These are phyloP conservation scores for Phortica okadai DNA, from an alignment of 2,888 invertebrate genomes.

Conservation along the genomic window DNA sequence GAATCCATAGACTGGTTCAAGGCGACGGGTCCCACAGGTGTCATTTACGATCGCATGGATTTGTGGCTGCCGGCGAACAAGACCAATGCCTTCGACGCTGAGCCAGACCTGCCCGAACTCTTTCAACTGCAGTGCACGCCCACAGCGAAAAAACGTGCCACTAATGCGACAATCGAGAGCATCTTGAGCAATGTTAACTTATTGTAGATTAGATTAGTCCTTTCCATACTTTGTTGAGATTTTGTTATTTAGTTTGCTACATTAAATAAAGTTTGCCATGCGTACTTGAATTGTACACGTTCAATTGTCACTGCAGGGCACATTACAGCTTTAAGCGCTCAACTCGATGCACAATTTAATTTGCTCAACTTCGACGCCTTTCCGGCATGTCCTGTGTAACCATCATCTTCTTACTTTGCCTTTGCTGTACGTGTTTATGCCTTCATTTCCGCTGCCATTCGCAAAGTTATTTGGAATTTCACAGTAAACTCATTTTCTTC, in stretches of 20 bases:
- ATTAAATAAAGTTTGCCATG: constrained; percentile 15
- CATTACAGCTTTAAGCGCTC: background rate
- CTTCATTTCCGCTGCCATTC: constrained; percentile 8
- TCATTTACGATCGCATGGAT: constrained; percentile 96
- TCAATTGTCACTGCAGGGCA: background rate
- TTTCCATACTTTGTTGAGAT: constrained; percentile 12
- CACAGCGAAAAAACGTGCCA: constrained; percentile 32
- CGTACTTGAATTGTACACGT: background rate
- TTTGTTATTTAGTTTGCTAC: constrained; percentile 28
- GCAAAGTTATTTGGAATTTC: constrained; percentile 9
- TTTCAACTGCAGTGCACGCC: constrained; percentile 67
- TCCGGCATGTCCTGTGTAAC: background rate
- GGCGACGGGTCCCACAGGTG: constrained; percentile 90
- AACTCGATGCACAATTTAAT: background rate
- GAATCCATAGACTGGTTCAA: constrained; percentile 90
- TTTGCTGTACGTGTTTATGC: constrained; percentile 6
- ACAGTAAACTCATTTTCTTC: constrained; percentile 4
- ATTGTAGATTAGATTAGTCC: constrained; percentile 44
- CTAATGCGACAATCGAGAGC: constrained; percentile 64
- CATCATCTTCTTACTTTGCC: background rate
- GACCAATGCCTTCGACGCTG: constrained; percentile 58
- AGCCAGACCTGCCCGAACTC: constrained; percentile 66
- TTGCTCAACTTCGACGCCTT: background rate
- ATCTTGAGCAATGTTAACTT: constrained; percentile 67
- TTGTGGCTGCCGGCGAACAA: constrained; percentile 63